Evolutionary conservation across 2,113 vertebrate species (phyloP), one percentile per base, ranked within the genome.

Genomic region (Elephantulus edwardii): DNA sequence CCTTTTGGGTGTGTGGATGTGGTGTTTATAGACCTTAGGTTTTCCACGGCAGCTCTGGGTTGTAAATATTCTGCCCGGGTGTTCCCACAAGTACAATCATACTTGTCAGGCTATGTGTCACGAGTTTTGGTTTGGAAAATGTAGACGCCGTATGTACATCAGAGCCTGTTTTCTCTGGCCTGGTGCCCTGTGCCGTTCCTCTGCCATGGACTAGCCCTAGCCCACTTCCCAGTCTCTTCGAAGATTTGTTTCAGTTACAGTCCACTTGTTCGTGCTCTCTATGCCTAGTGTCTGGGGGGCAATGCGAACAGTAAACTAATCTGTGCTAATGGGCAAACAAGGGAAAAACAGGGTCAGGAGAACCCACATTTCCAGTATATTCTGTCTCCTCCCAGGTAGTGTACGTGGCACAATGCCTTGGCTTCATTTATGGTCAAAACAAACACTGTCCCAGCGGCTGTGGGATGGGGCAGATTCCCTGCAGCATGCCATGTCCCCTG

Each of bases 31-130:
- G 88, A 86, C 79, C 48, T 77, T 92, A 68, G 83, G 86, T 92
- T 93, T 93, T 93, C 75, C 88, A 90, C 90, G 90, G 79, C 56
- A 77, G 74, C 71, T 6, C 54, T 74, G 30, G 76, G 72, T 33
- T 92, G 79, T 93, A 92, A 96, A 91, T 94, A 95, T 83, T 92
- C 88, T 88, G n/a, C 80, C 40, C 58, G 79, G 70, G 83, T 81
- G 80, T 94, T 92, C 91, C 75, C 88, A 60, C 80, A 94, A 92
- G 92, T 76, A 83, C 74, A 42, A 89, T 93, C 91, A 83, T 83
- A 78, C 83, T 91, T 88, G 90, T 94, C 90, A 93, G 88, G 54
- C 94, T 86, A 56, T 30, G 79, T 91, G 94, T 75, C 52, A 3
- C 35, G 79, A 88, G 54, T 77, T 96, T 94, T 38, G 52, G 83